Conservation (phyloP, 2,797 vertebrate species). For the Notamacropus eugenii region DNA sequence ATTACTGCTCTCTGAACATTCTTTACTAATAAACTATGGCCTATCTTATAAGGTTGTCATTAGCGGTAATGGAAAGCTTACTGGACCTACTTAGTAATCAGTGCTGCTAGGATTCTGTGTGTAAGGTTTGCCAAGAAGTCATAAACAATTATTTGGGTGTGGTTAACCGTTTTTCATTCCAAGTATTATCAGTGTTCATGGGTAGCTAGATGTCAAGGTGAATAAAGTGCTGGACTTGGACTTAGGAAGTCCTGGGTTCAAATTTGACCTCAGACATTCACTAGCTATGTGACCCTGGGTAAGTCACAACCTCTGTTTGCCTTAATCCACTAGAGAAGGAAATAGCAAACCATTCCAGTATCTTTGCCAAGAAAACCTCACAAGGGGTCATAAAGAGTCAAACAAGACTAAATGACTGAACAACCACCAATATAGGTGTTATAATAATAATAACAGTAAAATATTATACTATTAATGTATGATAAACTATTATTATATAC, state of each 20-base stretch:
- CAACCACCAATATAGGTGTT: slow-evolving; percentile 12
- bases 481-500: too few species aligned
- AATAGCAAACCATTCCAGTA: neutral
- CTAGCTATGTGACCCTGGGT: neutral
- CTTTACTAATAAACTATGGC: slow-evolving; percentile 37
- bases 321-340: neutral
- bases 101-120: slow-evolving; percentile 49
- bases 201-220: slow-evolving; percentile 19
- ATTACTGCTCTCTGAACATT: neutral
- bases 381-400: neutral
- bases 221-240: neutral
- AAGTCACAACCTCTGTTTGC: neutral
- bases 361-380: neutral
- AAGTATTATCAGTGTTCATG: slow-evolving; percentile 41
- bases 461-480: too few species aligned
- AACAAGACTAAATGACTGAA: neutral
- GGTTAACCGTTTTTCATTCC: slow-evolving; percentile 43
- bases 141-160: slow-evolving; percentile 26
- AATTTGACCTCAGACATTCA: neutral
- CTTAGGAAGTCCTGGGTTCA: neutral
- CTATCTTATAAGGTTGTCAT: slow-evolving; percentile 35
- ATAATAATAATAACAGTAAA: neutral
- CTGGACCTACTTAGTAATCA: slow-evolving; percentile 13
- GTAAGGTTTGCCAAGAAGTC: slow-evolving; percentile 45
- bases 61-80: slow-evolving; percentile 30